Evolutionary conservation across 1,140 invertebrate species (phyloP).

Genomic region (Brachionus asplanchnoidis): DNA sequence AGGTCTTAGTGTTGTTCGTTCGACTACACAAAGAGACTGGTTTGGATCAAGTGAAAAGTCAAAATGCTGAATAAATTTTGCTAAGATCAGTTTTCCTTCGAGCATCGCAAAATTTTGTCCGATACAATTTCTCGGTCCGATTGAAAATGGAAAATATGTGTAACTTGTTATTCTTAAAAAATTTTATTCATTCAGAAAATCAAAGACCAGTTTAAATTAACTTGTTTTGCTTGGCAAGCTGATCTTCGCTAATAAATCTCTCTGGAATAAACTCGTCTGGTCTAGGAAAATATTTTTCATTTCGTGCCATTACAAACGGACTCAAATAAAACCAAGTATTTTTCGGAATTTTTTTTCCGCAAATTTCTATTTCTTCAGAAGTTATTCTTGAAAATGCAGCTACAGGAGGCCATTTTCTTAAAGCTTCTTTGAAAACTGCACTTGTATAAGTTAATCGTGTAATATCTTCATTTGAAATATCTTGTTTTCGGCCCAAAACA

Average conservation of each 20-base stretch:
- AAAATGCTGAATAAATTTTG: constrained; percentile 32
- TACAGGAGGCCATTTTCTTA: constrained; percentile 20
- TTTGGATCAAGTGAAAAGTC: constrained; percentile 14
- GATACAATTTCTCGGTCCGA: constrained; percentile 35
- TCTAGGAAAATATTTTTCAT: constrained; percentile 15
- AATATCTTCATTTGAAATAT: constrained; percentile 7
- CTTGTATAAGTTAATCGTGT: not conserved
- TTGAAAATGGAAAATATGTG: constrained; percentile 20
- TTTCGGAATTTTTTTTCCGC: not conserved
- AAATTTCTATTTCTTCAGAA: not conserved
- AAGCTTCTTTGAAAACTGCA: not conserved
- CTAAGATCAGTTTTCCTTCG: constrained; percentile 5
- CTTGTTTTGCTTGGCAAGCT: constrained; percentile 6
- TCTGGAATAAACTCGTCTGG: constrained; percentile 21
- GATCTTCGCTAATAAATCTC: not conserved
- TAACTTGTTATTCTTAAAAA: constrained; percentile 26
- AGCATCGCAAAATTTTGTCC: constrained; percentile 40
- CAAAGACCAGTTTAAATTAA: not conserved
- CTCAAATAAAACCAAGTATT: not conserved
- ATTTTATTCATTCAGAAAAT: not conserved
- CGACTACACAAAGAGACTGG: not conserved
- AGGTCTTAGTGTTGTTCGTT: constrained; percentile 13
- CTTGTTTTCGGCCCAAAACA: not conserved
- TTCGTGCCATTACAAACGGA: not conserved
- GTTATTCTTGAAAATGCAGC: not conserved